These are phyloP conservation scores for Metopia argyrocephala DNA, from an alignment of 2,888 invertebrate genomes.

Conservation along the genomic window DNA sequence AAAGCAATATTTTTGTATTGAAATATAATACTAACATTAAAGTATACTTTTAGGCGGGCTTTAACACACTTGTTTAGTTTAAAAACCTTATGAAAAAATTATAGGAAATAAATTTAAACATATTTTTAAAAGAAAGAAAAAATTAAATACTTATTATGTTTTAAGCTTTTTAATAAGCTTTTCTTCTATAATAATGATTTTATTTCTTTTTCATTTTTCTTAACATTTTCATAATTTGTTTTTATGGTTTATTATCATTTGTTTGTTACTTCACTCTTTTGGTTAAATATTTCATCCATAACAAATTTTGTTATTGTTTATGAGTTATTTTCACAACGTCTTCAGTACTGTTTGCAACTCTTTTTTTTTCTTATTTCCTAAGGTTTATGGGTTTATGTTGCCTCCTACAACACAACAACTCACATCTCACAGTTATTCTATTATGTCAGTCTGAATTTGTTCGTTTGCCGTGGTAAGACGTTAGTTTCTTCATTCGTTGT, in stretches of 20 bases:
- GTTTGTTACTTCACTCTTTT: background rate
- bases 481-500: too few species aligned
- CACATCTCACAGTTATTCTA: slow-evolving; percentile 11
- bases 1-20: background rate
- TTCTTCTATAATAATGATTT: slow-evolving; percentile 2
- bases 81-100: background rate
- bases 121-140: background rate
- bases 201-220: background rate
- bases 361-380: slow-evolving; percentile 10
- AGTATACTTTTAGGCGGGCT: slow-evolving; percentile 49
- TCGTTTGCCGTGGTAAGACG: background rate
- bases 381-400: slow-evolving; percentile 23
- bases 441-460: background rate
- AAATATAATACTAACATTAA: background rate
- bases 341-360: slow-evolving; percentile 2
- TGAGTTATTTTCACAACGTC: slow-evolving; percentile 1
- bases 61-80: slow-evolving; percentile 4
- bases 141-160: background rate
- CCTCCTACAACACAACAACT: slow-evolving; percentile 20
- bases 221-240: slow-evolving; percentile 6
- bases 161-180: background rate
- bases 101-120: background rate
- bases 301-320: slow-evolving; percentile 18
- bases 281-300: slow-evolving; percentile 23
- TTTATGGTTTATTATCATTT: slow-evolving; percentile 5